A percentile compares a stretch with the other conserved stretches of the same genome.
Evolutionary conservation across 35 echinoderm and acorn worm species (phyloP).

Genomic region (Anneissia japonica): DNA sequence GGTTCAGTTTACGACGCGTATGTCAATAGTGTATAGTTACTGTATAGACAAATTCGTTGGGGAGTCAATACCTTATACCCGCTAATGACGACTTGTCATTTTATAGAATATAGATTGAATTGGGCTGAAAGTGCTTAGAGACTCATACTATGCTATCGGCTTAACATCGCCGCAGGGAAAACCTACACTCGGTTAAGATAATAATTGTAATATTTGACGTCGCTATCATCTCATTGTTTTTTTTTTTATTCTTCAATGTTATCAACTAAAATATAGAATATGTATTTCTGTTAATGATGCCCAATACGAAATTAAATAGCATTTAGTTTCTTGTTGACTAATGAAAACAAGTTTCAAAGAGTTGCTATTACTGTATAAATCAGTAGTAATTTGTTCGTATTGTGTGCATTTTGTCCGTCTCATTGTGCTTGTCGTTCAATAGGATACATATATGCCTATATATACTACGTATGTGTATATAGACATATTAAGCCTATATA

Average conservation of each 20-base stretch:
- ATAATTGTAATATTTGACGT: not conserved
- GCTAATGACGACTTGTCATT: not conserved
- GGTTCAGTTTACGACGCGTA: no score
- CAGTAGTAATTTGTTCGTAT: no score
- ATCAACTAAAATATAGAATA: no score
- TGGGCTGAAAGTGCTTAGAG: not conserved
- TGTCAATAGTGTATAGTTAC: not conserved
- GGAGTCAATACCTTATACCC: not conserved
- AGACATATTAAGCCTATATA: no score
- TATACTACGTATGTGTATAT: no score
- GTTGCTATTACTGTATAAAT: no score
- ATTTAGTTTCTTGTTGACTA: not conserved
- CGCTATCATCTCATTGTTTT: not conserved
- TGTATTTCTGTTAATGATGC: no score
- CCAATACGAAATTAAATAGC: not conserved
- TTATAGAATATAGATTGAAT: not conserved
- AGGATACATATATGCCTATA: no score
- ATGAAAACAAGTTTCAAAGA: no score
- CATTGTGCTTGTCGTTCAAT: no score
- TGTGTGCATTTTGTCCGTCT: no score
- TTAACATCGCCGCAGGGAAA: not conserved
- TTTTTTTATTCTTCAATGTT: not conserved
- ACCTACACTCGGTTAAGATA: not conserved
- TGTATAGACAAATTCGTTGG: not conserved
- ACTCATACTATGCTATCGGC: no score